Evolutionary conservation across 2,797 vertebrate genomes (phyloP), one percentile per base, ranked within the genome.

Genomic region (Labeo calbasu): DNA sequence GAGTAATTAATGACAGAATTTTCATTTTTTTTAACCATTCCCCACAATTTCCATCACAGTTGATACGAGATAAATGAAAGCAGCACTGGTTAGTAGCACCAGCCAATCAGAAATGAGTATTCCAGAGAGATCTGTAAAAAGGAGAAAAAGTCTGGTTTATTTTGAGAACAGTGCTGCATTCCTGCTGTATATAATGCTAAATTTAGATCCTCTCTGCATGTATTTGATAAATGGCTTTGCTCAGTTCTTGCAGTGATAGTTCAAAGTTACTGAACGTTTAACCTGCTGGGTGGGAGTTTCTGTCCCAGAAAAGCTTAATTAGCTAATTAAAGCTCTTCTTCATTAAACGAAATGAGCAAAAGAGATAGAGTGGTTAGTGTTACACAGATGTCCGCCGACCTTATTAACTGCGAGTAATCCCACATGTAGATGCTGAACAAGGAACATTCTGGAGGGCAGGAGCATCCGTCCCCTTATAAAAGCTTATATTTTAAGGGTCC

Each of bases 321-420:
- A 90, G 76, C 83, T 78, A 86, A 89, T 91, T 88, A 89, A 71
- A 82, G 69, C 21, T 48, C 43, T 87, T 75, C 59, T 82, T 86
- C 80, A 72, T 83, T 84, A 77, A 83, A 61, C 15, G 28, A 46
- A 83, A 36, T 55, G 77, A 82, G 55, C 36, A 17, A 55, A 63
- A 81, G 50, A 59, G 32, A 79, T 23, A 11, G 28, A 69, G 25
- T 21, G 61, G 75, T 69, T 66, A 53, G 59, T 79, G 55, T 79
- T 86, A 79, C 59, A 85, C 85, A 81, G 78, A 77, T 84, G 72
- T 86, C 82, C 40, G 2, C 43, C 23, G 17, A 78, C 73, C 65
- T 86, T 86, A 65, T 85, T 66, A 84, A 68, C 25, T 14, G 50
- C 23, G n/a, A 51, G 43, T 25, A 65, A 36, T 82, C 61, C 32